These are phyloP conservation scores for Dicyrtomina minuta DNA, from an alignment of 2,888 invertebrate genomes.

Conservation along the genomic window DNA sequence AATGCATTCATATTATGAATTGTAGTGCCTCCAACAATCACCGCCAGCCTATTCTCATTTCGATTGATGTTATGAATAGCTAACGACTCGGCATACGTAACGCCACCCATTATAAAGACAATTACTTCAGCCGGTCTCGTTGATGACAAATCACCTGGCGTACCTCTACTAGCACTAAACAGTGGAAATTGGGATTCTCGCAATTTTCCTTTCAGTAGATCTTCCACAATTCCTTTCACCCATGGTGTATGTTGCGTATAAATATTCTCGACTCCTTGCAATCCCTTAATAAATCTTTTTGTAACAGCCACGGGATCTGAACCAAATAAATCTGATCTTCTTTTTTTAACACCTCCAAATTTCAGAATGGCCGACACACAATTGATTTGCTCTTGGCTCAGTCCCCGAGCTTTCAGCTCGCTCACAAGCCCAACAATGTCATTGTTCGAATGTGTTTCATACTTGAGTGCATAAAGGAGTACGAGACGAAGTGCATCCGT, in stretches of 20 bases:
- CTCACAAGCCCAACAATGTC: conserved; percentile 75
- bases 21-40: conserved; percentile 87
- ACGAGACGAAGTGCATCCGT: conserved; percentile 85
- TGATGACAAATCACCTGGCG: conserved; percentile 54
- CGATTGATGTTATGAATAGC: conserved; percentile 79
- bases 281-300: conserved; percentile 61
- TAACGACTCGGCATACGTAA: conserved; percentile 92
- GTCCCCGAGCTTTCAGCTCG: conserved; percentile 70
- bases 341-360: conserved; percentile 50
- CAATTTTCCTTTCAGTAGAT: conserved; percentile 85
- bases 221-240: conserved; percentile 83
- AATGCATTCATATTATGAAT: conserved; percentile 85
- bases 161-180: conserved; percentile 60
- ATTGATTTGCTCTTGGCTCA: conserved; percentile 62
- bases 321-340: conserved; percentile 52
- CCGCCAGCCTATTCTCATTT: conserved; percentile 70
- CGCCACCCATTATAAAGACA: conserved; percentile 93
- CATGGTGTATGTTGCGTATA: conserved; percentile 98
- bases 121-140: conserved; percentile 86
- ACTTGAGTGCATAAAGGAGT: conserved; percentile 88
- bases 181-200: conserved; percentile 82
- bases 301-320: conserved; percentile 51
- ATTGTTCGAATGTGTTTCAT: conserved; percentile 85
- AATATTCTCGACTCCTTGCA: conserved; percentile 97
- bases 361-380: conserved; percentile 46